Base-by-base conservation (phyloP, 2,888 invertebrate species). In the Gymnosoma rotundatum region DNA sequence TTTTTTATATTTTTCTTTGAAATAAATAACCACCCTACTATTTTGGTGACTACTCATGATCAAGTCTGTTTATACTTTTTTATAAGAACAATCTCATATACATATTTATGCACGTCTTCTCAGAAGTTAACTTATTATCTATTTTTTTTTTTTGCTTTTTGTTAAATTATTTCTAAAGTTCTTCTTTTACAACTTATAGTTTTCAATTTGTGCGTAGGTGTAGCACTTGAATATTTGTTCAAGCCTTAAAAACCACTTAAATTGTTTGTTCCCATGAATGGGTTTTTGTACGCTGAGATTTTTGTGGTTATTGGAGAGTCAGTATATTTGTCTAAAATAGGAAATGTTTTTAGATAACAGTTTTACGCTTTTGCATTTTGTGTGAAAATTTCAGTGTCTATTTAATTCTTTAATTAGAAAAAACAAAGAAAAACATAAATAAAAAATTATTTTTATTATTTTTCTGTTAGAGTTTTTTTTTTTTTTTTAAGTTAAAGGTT, bases 181-280 rank as follows among this genome's bases (percentile, higher is more conserved):
- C 7, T 45, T 12, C 5, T 32, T 42, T 42, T 42, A 61, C 50
- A 42, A 61, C 42, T 52, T 25, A n/a, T 20, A 32, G n/a, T 52
- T 54, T 18, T 25, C 3, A 16, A 7, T 36, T 58, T 32, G 16
- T 58, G n/a, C n/a, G n/a, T n/a, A n/a, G n/a, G n/a, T n/a, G n/a
- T 5, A 32, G 78, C 72, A 64, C 16, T 20, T 25, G 10, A 21
- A 20, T 5, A 54, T 36, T 54, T 21, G 18, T 52, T 48, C 42
- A 42, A 42, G 12, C 7, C 42, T 12, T 42, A 42, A 42, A 42
- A 42, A 42, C 42, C 42, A 42, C 32, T 66, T 16, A 48, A 72
- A 54, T 9, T 74, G 0, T 48, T 50, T 25, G 21, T 78, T 78
- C 72, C 72, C 79, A 73, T 73, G 73, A 79, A 60, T 61, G 42